Base-by-base conservation (phyloP, 2,797 vertebrate species). In the Typhlichthys subterraneus region DNA sequence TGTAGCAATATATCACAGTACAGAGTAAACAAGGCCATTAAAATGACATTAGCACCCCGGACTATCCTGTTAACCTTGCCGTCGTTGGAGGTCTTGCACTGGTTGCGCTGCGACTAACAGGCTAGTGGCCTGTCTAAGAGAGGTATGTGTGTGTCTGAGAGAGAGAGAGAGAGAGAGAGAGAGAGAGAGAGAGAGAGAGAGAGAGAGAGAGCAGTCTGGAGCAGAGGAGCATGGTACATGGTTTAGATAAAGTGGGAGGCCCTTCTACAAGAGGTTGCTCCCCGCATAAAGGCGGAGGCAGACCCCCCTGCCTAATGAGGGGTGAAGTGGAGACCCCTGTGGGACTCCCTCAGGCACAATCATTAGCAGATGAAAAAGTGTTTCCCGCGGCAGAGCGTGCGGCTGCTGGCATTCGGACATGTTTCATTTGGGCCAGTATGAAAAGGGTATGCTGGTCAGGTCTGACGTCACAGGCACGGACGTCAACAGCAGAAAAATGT, bases 361-460 rank as follows among this genome's bases (percentile, higher is more conserved):
- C 91, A 94, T 93, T 93, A 93, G 85, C 82, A 93, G 91, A 94
- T 93, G 90, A 94, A 93, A 92, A 90, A 86, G 83, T 33, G 29
- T 91, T 91, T 93, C 92, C 90, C 59, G 83, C 68, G 81, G 91
- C 84, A 82, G 81, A 84, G 85, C 84, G 81, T 84, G 84, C 79
- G 79, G 76, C 86, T 70, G 84, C 84, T 77, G 80, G 51, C 55
- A 75, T 82, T 79, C 67, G 87, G 87, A 90, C 91, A 86, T 88
- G 88, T 94, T 92, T 91, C 86, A 93, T 93, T 91, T 91, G 81
- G 79, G 82, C 77, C 73, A 76, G 67, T 76, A 70, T 79, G 84
- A 85, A 86, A 78, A 85, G 78, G 68, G 77, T 29, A 29, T 29
- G 82, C 72, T 69, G 76, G 82, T 74, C 82, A 83, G 76, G 71